A percentile compares a stretch with the other conserved stretches of the same genome.
Evolutionary conservation across 2,797 vertebrate genomes (phyloP).

Genomic region (Neomorphus geoffroyi): DNA sequence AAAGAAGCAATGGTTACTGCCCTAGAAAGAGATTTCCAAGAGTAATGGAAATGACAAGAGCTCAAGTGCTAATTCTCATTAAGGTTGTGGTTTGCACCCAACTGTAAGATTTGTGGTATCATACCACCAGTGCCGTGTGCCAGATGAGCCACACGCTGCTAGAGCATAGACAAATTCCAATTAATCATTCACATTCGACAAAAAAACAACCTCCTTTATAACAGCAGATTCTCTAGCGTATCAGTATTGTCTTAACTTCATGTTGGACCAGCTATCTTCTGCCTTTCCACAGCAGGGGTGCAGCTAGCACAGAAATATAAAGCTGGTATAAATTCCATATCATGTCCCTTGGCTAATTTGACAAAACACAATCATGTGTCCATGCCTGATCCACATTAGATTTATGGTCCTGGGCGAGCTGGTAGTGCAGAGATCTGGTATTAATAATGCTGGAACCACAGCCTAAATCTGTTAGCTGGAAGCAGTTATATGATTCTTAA

Average conservation of each 20-base stretch:
- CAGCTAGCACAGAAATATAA: slow-evolving; percentile 52
- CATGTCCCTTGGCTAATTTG: slow-evolving; percentile 67
- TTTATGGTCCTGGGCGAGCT: slow-evolving; percentile 62
- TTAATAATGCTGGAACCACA: slow-evolving; percentile 60
- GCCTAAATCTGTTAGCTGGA: slow-evolving; percentile 67
- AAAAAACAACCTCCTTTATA: background rate
- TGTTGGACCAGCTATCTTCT: slow-evolving; percentile 38
- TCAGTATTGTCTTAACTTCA: background rate
- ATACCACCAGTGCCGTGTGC: background rate
- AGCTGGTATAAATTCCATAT: slow-evolving; percentile 66
- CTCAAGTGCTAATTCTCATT: background rate
- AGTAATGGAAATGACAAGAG: background rate
- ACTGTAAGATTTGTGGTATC: background rate
- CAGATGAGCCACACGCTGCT: background rate
- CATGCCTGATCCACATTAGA: slow-evolving; percentile 62
- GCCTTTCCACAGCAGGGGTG: slow-evolving; percentile 40
- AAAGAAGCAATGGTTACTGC: background rate
- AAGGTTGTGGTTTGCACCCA: slow-evolving; percentile 28
- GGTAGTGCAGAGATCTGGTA: slow-evolving; percentile 61
- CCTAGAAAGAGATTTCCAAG: background rate
- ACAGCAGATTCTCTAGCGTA: slow-evolving; percentile 5
- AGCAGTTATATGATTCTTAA: slow-evolving; percentile 60
- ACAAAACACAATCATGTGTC: slow-evolving; percentile 72
- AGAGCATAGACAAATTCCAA: background rate
- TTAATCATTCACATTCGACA: slow-evolving; percentile 2